Base-by-base conservation (phyloP, 1,140 invertebrate genomes). In the Neodiprion lecontei region DNA sequence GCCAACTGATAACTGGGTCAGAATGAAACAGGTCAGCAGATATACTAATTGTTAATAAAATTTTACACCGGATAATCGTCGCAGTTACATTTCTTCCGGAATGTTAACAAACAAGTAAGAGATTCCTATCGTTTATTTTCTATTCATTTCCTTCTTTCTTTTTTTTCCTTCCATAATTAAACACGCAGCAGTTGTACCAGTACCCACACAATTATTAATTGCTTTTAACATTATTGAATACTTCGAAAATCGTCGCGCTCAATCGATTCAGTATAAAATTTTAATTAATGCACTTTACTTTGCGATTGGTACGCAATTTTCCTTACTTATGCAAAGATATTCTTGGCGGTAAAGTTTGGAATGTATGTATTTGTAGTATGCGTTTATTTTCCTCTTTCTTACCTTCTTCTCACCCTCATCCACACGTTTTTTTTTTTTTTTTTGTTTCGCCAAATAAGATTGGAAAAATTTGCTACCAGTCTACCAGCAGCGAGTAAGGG, bases 291-390 rank as follows among this genome's bases (percentile, higher is more conserved):
- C 28, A 61, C n/a, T 61, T 61, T 61, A 61, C 11, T 61, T 12
- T 61, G 53, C n/a, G 9, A 4, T 17, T 8, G 53, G 9, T 17
- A 9, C 2, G 53, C 11, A 61, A 14, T 61, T 61, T 61, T 69
- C 12, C 7, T 23, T 23, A 23, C 40, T 14, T 21, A 69, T 69
- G 40, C 67, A 47, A 73, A 67, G 75, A 5, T 79, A 80, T 80
- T 78, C 78, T 75, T 79, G 80, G 81, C 83, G 83, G 83, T 80
- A 84, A 81, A 82, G 83, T 80, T 81, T 80, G 83, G 83, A 84
- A 84, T 84, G 83, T 82, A 17, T 17, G 17, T 17, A 17, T 82
- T 82, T 83, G 79, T 82, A 78, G 80, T 14, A 12, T 9, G 14
- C 67, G 11, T 69, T 69, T 21, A 7, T 21, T 65, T 69, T 65